phyloP scores from a whole-genome alignment of 1,140 invertebrate genomes.

The Heterodera schachtii region DNA sequence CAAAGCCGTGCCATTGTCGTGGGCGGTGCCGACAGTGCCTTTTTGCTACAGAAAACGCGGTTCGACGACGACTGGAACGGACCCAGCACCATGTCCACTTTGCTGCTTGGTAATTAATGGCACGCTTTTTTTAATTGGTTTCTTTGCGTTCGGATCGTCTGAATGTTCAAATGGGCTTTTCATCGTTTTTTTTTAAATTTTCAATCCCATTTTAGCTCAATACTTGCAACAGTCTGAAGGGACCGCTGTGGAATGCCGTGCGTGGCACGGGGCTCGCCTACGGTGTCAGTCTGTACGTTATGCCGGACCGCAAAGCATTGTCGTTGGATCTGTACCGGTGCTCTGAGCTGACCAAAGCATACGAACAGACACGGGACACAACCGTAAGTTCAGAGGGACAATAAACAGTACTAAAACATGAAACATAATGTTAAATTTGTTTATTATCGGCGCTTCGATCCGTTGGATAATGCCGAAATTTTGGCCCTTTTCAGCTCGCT shows the following conservation, averaged over 20 bases:
- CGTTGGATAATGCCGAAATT: background rate
- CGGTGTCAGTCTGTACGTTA: slow-evolving; percentile 48
- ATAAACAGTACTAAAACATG: too few species aligned
- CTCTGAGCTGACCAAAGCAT: slow-evolving; percentile 77
- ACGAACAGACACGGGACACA: slow-evolving; percentile 77
- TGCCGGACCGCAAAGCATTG: slow-evolving; percentile 74
- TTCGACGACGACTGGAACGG: slow-evolving; percentile 71
- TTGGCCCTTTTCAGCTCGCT: slow-evolving; percentile 7
- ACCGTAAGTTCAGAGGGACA: slow-evolving; percentile 71
- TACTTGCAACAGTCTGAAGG: slow-evolving; percentile 85
- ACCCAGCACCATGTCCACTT: slow-evolving; percentile 13
- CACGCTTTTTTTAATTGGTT: background rate
- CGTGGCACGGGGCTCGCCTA: slow-evolving; percentile 84
- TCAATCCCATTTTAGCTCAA: slow-evolving; percentile 80
- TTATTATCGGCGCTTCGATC: background rate
- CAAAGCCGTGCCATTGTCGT: slow-evolving; percentile 74
- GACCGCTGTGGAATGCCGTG: slow-evolving; percentile 83
- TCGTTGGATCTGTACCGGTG: slow-evolving; percentile 76
- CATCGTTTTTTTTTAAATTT: slow-evolving; percentile 51
- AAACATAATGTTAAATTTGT: too few species aligned
- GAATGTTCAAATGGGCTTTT: background rate
- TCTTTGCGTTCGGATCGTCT: too few species aligned
- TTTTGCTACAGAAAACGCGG: slow-evolving; percentile 72
- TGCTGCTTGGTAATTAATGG: slow-evolving; percentile 13
- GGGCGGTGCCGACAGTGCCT: slow-evolving; percentile 80